A percentile compares a stretch with the other conserved stretches of the same genome.
Evolutionary conservation across 2,113 vertebrate genomes (phyloP).

Genomic region (human (Homo sapiens)): DNA sequence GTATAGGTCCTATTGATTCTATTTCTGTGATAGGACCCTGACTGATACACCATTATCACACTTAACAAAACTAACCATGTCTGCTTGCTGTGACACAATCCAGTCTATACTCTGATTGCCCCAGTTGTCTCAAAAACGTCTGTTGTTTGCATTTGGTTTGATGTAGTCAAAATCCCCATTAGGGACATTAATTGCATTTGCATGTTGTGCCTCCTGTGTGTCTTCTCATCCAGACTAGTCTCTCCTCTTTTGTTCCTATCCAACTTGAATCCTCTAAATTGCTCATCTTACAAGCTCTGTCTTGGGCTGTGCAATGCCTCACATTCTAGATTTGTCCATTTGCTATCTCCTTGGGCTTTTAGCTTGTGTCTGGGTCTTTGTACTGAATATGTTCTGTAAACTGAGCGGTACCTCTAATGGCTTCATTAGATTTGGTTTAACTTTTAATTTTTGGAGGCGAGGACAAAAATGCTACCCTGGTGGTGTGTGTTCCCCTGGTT

Average conservation of each 20-base stretch:
- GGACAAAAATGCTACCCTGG: background rate
- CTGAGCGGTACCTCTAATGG: background rate
- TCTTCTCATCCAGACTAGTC: background rate
- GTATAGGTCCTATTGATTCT: background rate
- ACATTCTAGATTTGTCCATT: no score
- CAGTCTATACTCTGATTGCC: no score
- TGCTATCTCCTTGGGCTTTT: background rate
- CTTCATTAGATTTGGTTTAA: no score
- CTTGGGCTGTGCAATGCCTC: background rate
- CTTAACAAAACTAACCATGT: background rate
- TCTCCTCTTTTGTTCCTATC: background rate
- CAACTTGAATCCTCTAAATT: no score
- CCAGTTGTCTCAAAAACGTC: background rate
- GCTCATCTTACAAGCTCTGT: background rate
- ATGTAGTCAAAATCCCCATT: background rate
- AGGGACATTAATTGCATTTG: background rate
- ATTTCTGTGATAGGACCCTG: background rate
- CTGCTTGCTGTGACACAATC: background rate
- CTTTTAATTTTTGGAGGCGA: background rate
- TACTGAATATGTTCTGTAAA: background rate
- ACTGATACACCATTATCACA: no score
- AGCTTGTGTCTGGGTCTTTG: background rate
- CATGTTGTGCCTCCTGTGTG: fast-evolving
- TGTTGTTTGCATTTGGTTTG: background rate
- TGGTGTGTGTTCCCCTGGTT: background rate